Evolutionary conservation across 2,113 vertebrate species (phyloP).

Genomic region (Cebidichthys violaceus): DNA sequence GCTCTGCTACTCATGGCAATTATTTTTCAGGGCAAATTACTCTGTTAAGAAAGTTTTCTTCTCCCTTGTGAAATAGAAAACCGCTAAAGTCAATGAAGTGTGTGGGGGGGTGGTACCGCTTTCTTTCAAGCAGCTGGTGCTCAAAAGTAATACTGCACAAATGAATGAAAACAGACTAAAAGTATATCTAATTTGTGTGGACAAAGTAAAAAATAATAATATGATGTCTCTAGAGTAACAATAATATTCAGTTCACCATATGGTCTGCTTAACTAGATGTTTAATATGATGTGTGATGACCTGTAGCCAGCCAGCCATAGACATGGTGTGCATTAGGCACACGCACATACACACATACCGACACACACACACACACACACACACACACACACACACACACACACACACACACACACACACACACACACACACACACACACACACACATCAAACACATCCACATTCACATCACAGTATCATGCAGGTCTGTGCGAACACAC

Average conservation of each 20-base stretch:
- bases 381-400: constrained; percentile 19
- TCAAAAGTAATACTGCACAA: constrained; percentile 12
- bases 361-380: constrained; percentile 19
- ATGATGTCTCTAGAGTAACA: background rate
- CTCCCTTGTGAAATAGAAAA: constrained; percentile 22
- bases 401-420: constrained; percentile 2
- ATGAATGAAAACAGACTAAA: background rate
- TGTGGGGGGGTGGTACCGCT: background rate
- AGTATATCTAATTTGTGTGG: constrained; percentile 15
- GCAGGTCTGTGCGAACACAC: constrained; percentile 16
- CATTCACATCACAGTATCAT: constrained; percentile 17
- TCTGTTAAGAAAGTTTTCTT: constrained; percentile 7
- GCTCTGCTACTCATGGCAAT: constrained; percentile 32
- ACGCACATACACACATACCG: constrained; percentile 5
- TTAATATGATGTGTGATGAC: constrained; percentile 47
- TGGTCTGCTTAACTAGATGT: constrained; percentile 31
- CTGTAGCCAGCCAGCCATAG: constrained; percentile 38
- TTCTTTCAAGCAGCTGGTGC: constrained; percentile 19
- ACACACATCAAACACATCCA: background rate
- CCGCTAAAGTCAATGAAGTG: constrained; percentile 27
- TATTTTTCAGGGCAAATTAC: constrained; percentile 13
- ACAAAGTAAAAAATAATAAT: background rate
- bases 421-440: background rate
- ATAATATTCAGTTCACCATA: constrained; percentile 31
- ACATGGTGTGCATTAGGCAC: constrained; percentile 17